Evolutionary conservation across 2,888 invertebrate species (phyloP).

Genomic region (Megalurothrips usitatus): DNA sequence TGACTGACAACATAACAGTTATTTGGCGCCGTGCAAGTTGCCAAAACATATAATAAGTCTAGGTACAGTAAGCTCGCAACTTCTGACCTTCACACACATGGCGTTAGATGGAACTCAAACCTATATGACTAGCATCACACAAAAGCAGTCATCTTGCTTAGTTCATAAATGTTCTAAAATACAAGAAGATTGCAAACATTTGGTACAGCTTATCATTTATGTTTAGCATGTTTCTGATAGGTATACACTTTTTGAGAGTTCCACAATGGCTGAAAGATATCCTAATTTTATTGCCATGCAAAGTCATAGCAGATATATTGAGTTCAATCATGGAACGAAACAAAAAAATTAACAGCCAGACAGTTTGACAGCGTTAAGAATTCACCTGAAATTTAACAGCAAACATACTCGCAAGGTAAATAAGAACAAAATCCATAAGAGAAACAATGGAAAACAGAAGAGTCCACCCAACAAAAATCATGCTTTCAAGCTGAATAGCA

Average conservation of each 20-base stretch:
- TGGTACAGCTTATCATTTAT: neutral
- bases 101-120: neutral
- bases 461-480: neutral
- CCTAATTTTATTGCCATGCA: neutral
- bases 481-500: neutral
- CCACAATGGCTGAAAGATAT: neutral
- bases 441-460: neutral
- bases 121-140: neutral
- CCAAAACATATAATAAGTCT: neutral
- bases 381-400: neutral
- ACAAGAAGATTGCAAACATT: neutral
- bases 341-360: neutral
- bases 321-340: neutral
- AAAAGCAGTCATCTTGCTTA: neutral
- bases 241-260: neutral
- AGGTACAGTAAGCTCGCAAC: neutral
- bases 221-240: neutral
- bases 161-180: neutral
- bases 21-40: neutral
- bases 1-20: neutral
- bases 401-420: too few relatives aligned
- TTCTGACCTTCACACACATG: neutral
- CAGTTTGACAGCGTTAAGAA: neutral
- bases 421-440: neutral
- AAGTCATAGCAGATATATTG: neutral